phyloP scores from a whole-genome alignment of 2,113 vertebrate species.

The Indicator maculatus region DNA sequence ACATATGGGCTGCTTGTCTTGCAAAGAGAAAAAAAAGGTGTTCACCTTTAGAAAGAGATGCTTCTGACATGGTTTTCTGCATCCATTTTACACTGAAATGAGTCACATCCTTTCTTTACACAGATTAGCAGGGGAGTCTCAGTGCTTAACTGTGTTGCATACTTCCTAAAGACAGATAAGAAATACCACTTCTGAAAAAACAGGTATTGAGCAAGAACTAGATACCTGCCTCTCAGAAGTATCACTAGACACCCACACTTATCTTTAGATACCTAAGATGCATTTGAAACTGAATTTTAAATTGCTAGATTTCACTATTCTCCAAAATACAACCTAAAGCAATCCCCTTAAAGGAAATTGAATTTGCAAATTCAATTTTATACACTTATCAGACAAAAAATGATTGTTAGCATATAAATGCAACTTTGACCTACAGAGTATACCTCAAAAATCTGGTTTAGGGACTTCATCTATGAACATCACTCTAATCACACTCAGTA shows the following conservation, averaged over 20 bases:
- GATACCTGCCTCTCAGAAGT: neutral
- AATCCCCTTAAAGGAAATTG: neutral
- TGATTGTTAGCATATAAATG: neutral
- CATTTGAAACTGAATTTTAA: neutral
- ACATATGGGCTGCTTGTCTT: neutral
- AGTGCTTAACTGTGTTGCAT: neutral
- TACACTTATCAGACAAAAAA: neutral
- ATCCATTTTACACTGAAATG: neutral
- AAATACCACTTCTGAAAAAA: neutral
- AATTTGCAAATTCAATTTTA: neutral
- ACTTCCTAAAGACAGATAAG: neutral
- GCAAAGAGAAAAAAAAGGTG: neutral
- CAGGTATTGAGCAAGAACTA: neutral
- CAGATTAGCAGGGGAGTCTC: neutral
- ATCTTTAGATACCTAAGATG: neutral
- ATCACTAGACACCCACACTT: neutral
- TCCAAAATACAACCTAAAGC: neutral
- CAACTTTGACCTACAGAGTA: neutral
- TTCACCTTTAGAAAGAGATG: neutral
- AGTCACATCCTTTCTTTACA: neutral
- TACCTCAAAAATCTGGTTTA: neutral
- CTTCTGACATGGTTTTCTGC: neutral
- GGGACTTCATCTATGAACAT: accelerated
- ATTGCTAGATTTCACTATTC: neutral
- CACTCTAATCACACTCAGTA: neutral